Evolutionary conservation across 2,888 invertebrate genomes (phyloP), one percentile per base, ranked within the genome.

Genomic region (Drosophila rellima): DNA sequence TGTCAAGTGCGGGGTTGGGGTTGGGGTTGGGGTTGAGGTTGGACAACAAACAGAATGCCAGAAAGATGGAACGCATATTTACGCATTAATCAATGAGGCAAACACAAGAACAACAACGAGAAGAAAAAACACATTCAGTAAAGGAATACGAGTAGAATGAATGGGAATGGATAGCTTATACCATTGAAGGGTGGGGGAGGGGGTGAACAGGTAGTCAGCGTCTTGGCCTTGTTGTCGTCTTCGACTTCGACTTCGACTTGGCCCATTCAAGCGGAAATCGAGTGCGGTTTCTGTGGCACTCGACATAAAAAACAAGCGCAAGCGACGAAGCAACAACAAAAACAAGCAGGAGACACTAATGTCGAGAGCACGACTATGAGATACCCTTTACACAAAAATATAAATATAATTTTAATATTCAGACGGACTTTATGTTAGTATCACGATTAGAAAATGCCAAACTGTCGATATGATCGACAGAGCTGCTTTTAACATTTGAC

Each of bases 81-180:
- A 82, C 85, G 85, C 86, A 83, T 88, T 83, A 88, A 83, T 83
- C 82, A 83, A 88, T 83, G 88, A 74, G 83, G 69, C 83, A 88
- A 86, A 72, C 56, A 75, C 67, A 74, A 64, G 57, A 47, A 57
- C 66, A 63, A 33, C 8, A 42, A 55, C 26, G 29, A 56, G 26
- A 33, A 42, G 2, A 37, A n/a, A 5, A 42, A 3, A 37, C 5
- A n/a, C 20, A 6, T 13, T 4, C 13, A 23, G 31, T 23, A 18
- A 26, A 29, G 45, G 47, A 57, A 57, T 47, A 29, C 33, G 35
- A 44, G 35, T 55, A 10, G 11, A 55, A 47, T 42, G 57, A 65
- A 60, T 42, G 44, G 42, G 42, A 64, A 55, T 54, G 56, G 62
- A 63, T 67, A 66, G 48, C 44, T 40, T 4, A 51, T 45, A 57